These are phyloP conservation scores for Pantala flavescens DNA, from an alignment of 1,140 invertebrate genomes.

Conservation along the genomic window DNA sequence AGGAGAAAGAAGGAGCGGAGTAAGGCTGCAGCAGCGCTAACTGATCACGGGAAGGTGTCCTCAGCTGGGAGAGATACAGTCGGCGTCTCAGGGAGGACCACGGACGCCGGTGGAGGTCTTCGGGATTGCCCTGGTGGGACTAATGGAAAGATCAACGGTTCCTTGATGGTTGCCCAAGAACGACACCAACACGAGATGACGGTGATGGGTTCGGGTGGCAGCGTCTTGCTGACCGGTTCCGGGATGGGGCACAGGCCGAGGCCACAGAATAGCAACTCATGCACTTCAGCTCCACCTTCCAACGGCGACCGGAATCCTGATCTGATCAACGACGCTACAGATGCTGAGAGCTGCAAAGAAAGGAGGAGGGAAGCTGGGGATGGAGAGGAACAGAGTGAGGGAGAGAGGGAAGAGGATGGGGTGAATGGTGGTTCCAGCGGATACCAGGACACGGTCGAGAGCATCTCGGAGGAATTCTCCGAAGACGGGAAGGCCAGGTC, in stretches of 20 bases:
- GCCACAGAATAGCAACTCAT: not conserved
- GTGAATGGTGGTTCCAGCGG: conserved; percentile 23
- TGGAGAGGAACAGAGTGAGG: conserved; percentile 17
- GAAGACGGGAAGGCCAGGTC: not conserved
- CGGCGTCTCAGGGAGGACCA: conserved; percentile 19
- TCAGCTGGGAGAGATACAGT: conserved; percentile 16
- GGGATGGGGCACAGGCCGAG: not conserved
- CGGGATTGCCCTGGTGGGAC: not conserved
- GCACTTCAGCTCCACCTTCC: conserved; percentile 15
- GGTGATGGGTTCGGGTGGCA: conserved; percentile 23
- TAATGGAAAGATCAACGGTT: conserved; percentile 26
- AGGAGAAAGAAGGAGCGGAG: conserved; percentile 29
- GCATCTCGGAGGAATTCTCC: conserved; percentile 22
- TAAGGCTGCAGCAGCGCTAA: conserved; percentile 32
- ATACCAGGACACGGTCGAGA: conserved; percentile 27
- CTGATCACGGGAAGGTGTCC: conserved; percentile 26
- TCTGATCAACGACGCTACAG: conserved; percentile 59
- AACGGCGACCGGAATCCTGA: conserved; percentile 55
- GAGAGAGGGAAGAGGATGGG: not conserved
- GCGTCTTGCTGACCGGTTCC: not conserved
- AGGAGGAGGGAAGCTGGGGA: conserved; percentile 17
- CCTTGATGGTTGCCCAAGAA: conserved; percentile 25
- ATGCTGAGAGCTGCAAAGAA: not conserved
- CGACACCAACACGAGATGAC: conserved; percentile 32
- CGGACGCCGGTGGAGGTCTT: not conserved